phyloP scores from a whole-genome alignment of 2,888 invertebrate species.

The Agrochola circellaris region DNA sequence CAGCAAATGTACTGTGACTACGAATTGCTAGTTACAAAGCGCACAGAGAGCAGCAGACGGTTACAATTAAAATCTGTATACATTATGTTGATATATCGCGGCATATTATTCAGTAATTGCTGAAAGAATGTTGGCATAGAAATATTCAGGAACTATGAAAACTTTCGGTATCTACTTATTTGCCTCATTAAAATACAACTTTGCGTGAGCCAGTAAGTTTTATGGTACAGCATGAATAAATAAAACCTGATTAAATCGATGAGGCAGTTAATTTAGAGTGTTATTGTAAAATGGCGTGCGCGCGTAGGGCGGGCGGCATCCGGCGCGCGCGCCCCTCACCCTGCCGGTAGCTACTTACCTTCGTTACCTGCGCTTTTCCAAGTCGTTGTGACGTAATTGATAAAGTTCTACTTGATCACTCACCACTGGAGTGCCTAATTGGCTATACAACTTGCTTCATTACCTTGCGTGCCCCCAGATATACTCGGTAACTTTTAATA shows the following conservation, averaged over 20 bases:
- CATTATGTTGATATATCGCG: constrained; percentile 65
- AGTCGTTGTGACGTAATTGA: constrained; percentile 64
- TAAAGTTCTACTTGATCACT: constrained; percentile 68
- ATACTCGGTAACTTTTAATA: constrained; percentile 34
- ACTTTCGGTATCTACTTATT: constrained; percentile 27
- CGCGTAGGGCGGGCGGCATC: constrained; percentile 74
- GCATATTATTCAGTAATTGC: constrained; percentile 44
- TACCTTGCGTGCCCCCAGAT: constrained; percentile 46
- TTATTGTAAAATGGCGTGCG: constrained; percentile 83
- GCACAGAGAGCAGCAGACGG: constrained; percentile 64
- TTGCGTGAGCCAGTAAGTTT: constrained; percentile 51
- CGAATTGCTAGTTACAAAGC: constrained; percentile 56
- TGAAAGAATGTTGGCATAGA: constrained; percentile 48
- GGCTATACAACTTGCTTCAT: constrained; percentile 59
- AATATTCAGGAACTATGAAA: constrained; percentile 34
- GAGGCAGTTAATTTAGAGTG: constrained; percentile 71
- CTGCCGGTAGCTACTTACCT: constrained; percentile 52
- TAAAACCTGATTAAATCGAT: constrained; percentile 75
- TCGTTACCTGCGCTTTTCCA: constrained; percentile 58
- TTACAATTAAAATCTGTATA: constrained; percentile 77
- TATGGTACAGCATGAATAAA: constrained; percentile 64
- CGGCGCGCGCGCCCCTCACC: constrained; percentile 77
- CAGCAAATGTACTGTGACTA: constrained; percentile 64
- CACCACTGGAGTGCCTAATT: constrained; percentile 56
- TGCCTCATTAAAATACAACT: constrained; percentile 47